Evolutionary conservation across 2,113 vertebrate species (phyloP), one percentile per base, ranked within the genome.

Genomic region (Pygoscelis antarcticus): DNA sequence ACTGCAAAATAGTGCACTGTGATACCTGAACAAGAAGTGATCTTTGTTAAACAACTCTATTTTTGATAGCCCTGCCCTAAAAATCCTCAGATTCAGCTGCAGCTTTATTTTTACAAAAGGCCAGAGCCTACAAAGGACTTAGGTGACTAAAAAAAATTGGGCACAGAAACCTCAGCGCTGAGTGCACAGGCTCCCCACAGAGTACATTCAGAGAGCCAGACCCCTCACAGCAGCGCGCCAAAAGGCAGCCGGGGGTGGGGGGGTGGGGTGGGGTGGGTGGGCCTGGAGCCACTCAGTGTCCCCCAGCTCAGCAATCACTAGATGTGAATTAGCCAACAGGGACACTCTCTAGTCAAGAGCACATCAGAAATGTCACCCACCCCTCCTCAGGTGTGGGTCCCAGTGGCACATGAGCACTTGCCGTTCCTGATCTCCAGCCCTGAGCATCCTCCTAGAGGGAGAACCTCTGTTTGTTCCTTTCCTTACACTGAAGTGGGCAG

Each of bases 221-320:
- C 6, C 19, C 13, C 34, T 19, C 29, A 12, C 5, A 36, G 62
- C 52, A 88, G 61, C n/a, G 16, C 0, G 4, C 8, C 8, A 16
- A 76, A 62, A 47, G 40, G 29, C 21, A 90, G 4, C 8, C 0
- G 0, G 1, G 7, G 19, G 44, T 7, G 8, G 10, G 22, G 5
- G 10, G 36, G 36, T 36, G 36, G 36, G 36, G 36, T 36, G 36
- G 36, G 36, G 36, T 36, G 36, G 36, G 36, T 36, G 36, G 36
- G 22, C 4, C 12, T 64, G 66, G 19, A 88, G 27, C 14, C 38
- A 19, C 34, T 29, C 46, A 4, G 4, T 16, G 26, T 15, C 19
- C n/a, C 20, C 47, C 23, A 38, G 27, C 10, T 83, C 71, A 49
- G 40, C 30, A 65, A 22, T n/a, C 51, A 38, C 10, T 9, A 16